phyloP scores from a whole-genome alignment of 2,113 vertebrate species.

The Scartelaos histophorus region DNA sequence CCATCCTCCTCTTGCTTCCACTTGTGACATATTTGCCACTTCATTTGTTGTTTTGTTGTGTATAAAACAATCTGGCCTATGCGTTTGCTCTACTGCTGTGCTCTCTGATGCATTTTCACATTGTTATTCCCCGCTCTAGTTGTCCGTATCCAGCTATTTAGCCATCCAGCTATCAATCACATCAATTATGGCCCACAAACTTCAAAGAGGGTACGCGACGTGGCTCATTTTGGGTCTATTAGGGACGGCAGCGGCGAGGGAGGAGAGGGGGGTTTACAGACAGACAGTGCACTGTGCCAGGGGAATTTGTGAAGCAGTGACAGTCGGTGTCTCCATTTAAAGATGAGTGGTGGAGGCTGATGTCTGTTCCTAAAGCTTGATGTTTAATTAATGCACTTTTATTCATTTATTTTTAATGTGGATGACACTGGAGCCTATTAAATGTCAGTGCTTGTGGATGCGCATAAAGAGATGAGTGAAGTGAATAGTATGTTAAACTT shows the following conservation, averaged over 20 bases:
- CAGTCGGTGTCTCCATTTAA: constrained; percentile 30
- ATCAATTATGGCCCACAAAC: constrained; percentile 59
- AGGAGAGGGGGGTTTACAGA: constrained; percentile 17
- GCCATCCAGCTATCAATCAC: constrained; percentile 63
- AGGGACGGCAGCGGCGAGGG: constrained; percentile 57
- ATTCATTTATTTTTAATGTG: background rate
- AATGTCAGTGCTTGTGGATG: background rate
- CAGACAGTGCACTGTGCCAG: constrained; percentile 11
- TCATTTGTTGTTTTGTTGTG: constrained; percentile 27
- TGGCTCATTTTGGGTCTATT: constrained; percentile 64
- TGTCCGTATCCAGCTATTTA: constrained; percentile 47
- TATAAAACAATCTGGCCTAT: constrained; percentile 13
- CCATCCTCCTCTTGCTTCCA: background rate
- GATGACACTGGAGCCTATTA: constrained; percentile 5
- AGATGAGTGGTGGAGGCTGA: constrained; percentile 21
- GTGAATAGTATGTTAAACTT: background rate
- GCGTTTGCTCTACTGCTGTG: background rate
- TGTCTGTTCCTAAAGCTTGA: constrained; percentile 35
- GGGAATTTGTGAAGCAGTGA: constrained; percentile 27
- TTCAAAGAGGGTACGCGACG: constrained; percentile 45
- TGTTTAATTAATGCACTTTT: constrained; percentile 27
- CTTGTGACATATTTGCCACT: background rate
- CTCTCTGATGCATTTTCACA: constrained; percentile 22
- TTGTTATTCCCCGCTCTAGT: constrained; percentile 38
- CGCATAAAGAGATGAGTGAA: background rate